A percentile compares a stretch with the other conserved stretches of the same genome.
Evolutionary conservation across 2,797 vertebrate species (phyloP).

Genomic region (Gadopsis bispinosus): DNA sequence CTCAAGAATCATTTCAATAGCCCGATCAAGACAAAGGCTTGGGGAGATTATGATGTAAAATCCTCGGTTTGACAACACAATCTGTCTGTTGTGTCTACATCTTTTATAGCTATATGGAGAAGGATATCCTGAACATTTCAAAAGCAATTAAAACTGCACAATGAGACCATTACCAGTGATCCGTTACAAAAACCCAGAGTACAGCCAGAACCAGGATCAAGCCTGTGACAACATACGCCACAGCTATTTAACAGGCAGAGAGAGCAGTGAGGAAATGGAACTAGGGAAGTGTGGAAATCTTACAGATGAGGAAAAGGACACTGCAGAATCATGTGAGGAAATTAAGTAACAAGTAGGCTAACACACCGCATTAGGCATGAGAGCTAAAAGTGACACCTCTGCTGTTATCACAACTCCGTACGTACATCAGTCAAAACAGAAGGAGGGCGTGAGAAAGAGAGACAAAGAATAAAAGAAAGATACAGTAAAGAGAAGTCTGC

Average conservation of each 20-base stretch:
- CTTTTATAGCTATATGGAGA: conserved; percentile 34
- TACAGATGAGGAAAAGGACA: conserved; percentile 45
- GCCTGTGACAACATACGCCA: neutral
- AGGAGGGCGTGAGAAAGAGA: neutral
- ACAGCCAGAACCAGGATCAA: neutral
- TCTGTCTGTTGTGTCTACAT: neutral
- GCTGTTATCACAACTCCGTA: neutral
- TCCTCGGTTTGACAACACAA: conserved; percentile 16
- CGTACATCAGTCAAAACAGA: neutral
- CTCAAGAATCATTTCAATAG: conserved; percentile 8
- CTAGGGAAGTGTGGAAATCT: conserved; percentile 49
- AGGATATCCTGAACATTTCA: conserved; percentile 9
- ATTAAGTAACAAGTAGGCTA: conserved; percentile 52
- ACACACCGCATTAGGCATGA: conserved; percentile 1
- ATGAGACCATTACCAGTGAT: conserved; percentile 4
- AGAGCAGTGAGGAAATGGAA: conserved; percentile 50
- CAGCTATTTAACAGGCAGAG: neutral
- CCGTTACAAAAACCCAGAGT: neutral
- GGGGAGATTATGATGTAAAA: conserved; percentile 22
- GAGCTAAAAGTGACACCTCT: conserved; percentile 15
- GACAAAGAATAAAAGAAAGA: neutral
- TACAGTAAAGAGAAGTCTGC: neutral
- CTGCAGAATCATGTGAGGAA: conserved; percentile 52
- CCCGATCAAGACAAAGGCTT: conserved; percentile 12
- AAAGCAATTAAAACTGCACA: conserved; percentile 24